A percentile compares a stretch with the other conserved stretches of the same genome.
These are phyloP conservation scores for Ctenoplectra terminalis DNA, from an alignment of 1,140 invertebrate genomes.

Conservation along the genomic window DNA sequence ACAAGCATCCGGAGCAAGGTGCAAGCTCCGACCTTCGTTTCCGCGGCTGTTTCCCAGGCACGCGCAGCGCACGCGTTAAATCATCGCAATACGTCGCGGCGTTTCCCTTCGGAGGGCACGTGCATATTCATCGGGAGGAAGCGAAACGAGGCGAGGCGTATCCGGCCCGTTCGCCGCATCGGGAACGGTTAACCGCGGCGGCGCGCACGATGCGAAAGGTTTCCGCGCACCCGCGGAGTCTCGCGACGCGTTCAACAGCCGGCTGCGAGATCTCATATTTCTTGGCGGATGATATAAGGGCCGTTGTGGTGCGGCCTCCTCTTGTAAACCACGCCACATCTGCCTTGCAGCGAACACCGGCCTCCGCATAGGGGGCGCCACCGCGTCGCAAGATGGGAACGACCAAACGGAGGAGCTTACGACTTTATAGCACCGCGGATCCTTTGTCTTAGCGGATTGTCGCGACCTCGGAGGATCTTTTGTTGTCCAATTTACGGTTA, in stretches of 20 bases:
- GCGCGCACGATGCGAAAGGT: slow-evolving; percentile 30
- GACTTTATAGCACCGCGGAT: slow-evolving; percentile 74
- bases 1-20: neutral
- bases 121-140: slow-evolving; percentile 48
- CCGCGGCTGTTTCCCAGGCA: slow-evolving; percentile 8
- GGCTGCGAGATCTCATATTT: slow-evolving; percentile 73
- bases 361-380: slow-evolving; percentile 49
- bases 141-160: neutral
- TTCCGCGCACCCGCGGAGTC: slow-evolving; percentile 48
- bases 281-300: slow-evolving; percentile 78
- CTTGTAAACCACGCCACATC: slow-evolving; percentile 78
- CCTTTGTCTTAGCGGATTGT: slow-evolving; percentile 70
- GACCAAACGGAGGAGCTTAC: slow-evolving; percentile 63
- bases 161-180: slow-evolving; percentile 13
- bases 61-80: slow-evolving; percentile 48
- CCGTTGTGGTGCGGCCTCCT: slow-evolving; percentile 71
- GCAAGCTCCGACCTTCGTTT: neutral
- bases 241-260: slow-evolving; percentile 50
- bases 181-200: slow-evolving; percentile 49
- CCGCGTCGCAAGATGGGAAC: neutral
- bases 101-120: slow-evolving; percentile 9
- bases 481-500: slow-evolving; percentile 78
- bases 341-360: slow-evolving; percentile 60
- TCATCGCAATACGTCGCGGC: slow-evolving; percentile 35
- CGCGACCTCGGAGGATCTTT: slow-evolving; percentile 55